Conservation (phyloP, 2,888 invertebrate genomes). For the Pharmacophagus antenor region DNA sequence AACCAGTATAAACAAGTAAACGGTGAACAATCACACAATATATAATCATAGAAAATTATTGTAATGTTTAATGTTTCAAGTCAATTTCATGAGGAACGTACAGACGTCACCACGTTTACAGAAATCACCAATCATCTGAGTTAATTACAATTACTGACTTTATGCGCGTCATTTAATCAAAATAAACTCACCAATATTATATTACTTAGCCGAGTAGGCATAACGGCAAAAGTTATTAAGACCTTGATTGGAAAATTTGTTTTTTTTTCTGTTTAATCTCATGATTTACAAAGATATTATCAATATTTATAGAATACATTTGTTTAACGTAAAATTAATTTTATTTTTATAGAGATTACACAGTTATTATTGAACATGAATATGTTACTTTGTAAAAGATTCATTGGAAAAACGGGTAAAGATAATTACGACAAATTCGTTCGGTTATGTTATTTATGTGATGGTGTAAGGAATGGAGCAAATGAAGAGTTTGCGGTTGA, state of each 20-base stretch:
- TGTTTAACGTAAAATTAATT: neutral
- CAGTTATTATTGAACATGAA: neutral
- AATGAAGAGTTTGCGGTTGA: constrained; percentile 50
- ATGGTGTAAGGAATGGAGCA: constrained; percentile 37
- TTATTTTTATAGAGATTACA: neutral
- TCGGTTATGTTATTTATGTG: constrained; percentile 40
- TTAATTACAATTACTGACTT: neutral
- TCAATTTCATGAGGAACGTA: constrained; percentile 4
- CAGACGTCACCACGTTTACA: constrained; percentile 5
- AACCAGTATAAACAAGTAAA: too few species aligned
- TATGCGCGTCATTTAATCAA: neutral
- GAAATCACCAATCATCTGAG: constrained; percentile 9
- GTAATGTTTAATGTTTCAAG: constrained; percentile 4
- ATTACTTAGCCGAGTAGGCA: neutral
- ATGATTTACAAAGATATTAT: too few species aligned
- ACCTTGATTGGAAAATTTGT: too few species aligned
- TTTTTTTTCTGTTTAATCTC: too few species aligned
- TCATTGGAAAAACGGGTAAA: neutral
- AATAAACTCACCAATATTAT: neutral
- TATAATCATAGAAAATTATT: too few species aligned
- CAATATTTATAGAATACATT: neutral
- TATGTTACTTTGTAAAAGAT: neutral
- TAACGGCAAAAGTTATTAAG: neutral
- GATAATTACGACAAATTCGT: constrained; percentile 44
- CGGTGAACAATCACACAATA: too few species aligned